Evolutionary conservation across 2,888 invertebrate species (phyloP).

Genomic region (Hymenopus coronatus): DNA sequence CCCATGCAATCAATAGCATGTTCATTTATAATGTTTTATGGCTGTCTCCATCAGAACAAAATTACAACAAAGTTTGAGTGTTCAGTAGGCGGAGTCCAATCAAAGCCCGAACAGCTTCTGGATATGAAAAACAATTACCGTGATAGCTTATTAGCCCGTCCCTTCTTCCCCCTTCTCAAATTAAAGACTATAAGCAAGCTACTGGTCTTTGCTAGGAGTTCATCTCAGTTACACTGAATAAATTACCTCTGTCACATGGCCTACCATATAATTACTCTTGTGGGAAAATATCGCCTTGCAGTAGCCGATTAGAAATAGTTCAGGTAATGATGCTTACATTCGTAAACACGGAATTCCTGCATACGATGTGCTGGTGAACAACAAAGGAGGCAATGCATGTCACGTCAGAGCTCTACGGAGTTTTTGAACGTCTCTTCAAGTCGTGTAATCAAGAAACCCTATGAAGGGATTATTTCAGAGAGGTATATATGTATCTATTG

Average conservation of each 20-base stretch:
- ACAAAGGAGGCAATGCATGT: too few relatives aligned
- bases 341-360: too few relatives aligned
- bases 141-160: slow-evolving; percentile 22
- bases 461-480: too few relatives aligned
- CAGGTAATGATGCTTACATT: too few relatives aligned
- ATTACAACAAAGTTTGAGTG: neutral
- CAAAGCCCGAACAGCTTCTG: slow-evolving; percentile 6
- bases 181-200: slow-evolving; percentile 14
- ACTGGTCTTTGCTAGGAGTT: slow-evolving; percentile 3
- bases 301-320: too few relatives aligned
- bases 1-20: neutral
- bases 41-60: neutral
- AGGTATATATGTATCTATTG: too few relatives aligned
- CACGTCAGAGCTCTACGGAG: too few relatives aligned
- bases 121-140: slow-evolving; percentile 21
- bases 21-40: slow-evolving; percentile 13
- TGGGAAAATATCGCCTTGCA: neutral
- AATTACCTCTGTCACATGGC: neutral
- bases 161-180: slow-evolving; percentile 7
- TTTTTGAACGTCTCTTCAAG: too few relatives aligned
- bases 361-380: too few relatives aligned
- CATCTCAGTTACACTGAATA: slow-evolving; percentile 5
- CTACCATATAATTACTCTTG: neutral
- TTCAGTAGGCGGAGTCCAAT: slow-evolving; percentile 13
- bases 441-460: too few relatives aligned